Evolutionary conservation across 2,797 vertebrate species (phyloP).

Genomic region (Mallotus villosus): DNA sequence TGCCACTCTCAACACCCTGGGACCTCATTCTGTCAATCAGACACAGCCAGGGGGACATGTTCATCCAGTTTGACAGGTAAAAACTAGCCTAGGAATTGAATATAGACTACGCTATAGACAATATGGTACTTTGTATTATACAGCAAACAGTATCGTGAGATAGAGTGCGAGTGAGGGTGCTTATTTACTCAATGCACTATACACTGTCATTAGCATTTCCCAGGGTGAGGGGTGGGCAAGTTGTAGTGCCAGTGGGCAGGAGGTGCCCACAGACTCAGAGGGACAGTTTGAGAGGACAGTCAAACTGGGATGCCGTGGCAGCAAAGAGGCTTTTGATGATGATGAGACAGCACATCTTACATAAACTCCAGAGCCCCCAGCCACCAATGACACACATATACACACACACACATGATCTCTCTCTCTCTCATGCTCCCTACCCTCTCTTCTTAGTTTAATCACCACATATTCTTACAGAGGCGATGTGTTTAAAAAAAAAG

Average conservation of each 20-base stretch:
- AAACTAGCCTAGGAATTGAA: neutral
- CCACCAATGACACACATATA: neutral
- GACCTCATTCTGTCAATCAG: neutral
- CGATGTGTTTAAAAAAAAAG: neutral
- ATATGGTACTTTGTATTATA: too few species aligned
- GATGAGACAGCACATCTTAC: conserved; percentile 55
- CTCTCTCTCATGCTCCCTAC: neutral
- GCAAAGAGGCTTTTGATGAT: conserved; percentile 33
- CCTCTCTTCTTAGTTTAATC: neutral
- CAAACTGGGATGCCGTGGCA: conserved; percentile 7
- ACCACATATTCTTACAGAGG: neutral
- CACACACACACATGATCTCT: neutral
- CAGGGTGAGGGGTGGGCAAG: too few species aligned
- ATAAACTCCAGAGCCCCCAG: conserved; percentile 48
- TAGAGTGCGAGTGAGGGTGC: too few species aligned
- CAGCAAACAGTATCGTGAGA: too few species aligned
- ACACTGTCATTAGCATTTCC: too few species aligned
- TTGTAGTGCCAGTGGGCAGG: neutral
- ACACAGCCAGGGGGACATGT: neutral
- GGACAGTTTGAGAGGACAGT: neutral
- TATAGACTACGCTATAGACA: neutral
- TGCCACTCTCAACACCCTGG: neutral
- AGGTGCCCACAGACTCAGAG: neutral
- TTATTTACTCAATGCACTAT: too few species aligned
- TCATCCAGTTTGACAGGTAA: neutral